Evolutionary conservation across 1,140 invertebrate species (phyloP), one percentile per base, ranked within the genome.

Genomic region (Littorina saxatilis): DNA sequence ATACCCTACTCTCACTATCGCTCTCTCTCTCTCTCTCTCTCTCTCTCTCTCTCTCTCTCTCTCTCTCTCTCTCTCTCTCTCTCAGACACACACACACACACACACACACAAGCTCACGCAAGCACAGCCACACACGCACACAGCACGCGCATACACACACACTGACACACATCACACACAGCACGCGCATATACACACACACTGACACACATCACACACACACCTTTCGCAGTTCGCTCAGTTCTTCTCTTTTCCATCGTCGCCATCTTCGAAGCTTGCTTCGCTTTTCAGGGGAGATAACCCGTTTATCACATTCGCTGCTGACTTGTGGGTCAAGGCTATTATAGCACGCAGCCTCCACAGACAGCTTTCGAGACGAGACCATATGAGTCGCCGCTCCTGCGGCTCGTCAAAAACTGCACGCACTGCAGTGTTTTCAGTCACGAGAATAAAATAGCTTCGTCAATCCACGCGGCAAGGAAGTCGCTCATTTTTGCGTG

Each of bases 1-100:
- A n/a, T n/a, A n/a, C n/a, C n/a, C n/a, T n/a, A n/a, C n/a, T n/a
- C n/a, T n/a, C n/a, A n/a, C n/a, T 66, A 35, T 5, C 23, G 32
- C 7, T 35, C 7, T 35, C 7, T 66, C 7, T 66, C 7, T 66
- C 23, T 5, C 5, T 9, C 61, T 66, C 61, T 66, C 61, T 66
- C 61, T 66, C 61, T 66, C 61, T 66, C 61, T 66, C 61, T 66
- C 61, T 66, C 61, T 66, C 61, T 66, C 61, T 66, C 61, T 66
- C 61, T 66, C 61, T 66, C 61, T 66, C 61, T 66, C 61, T 66
- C 61, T 66, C 61, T 66, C 61, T 66, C 61, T 66, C 61, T 66
- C 61, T 66, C 61, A 32, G 5, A 32, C 39, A 40, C 35, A 2
- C 72, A 40, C 72, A 15, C 35, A 15, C 72, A 74, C 47, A 74